A percentile compares a stretch with the other conserved stretches of the same genome.
Conservation (phyloP, 2,888 invertebrate species). For the Drosophila multiciliata region DNA sequence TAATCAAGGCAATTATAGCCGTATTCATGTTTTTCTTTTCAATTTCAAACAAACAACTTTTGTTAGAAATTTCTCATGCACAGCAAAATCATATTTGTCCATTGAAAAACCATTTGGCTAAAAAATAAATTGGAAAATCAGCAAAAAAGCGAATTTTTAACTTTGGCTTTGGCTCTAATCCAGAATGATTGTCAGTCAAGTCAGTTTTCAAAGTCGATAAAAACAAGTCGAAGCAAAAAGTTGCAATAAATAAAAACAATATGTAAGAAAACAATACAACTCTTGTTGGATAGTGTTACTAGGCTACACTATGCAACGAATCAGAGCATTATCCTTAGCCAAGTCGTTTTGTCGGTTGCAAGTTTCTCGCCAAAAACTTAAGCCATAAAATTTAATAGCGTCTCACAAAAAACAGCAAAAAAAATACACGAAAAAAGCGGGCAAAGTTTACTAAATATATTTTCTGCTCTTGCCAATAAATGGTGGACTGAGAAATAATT, state of each 20-base stretch:
- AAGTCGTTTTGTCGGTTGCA: conserved; percentile 41
- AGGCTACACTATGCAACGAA: conserved; percentile 12
- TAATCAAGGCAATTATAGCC: neutral
- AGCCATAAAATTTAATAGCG: conserved; percentile 61
- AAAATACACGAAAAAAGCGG: neutral
- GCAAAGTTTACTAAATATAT: conserved; percentile 6
- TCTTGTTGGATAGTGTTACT: conserved; percentile 21
- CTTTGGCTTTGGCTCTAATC: conserved; percentile 2
- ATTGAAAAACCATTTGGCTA: neutral
- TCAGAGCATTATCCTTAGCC: conserved; percentile 34
- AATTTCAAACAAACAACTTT: neutral
- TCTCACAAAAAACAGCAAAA: conserved; percentile 1
- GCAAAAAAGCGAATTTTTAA: neutral
- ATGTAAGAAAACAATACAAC: conserved; percentile 23
- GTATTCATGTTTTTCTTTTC: neutral
- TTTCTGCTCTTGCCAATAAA: neutral
- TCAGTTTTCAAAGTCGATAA: conserved; percentile 2
- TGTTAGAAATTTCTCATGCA: neutral
- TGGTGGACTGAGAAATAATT: neutral
- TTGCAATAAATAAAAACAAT: conserved; percentile 33
- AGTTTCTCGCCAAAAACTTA: conserved; percentile 51
- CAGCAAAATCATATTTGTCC: neutral
- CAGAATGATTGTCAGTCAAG: neutral
- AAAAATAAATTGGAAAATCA: neutral
- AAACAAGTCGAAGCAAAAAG: conserved; percentile 10